Evolutionary conservation across 2,888 invertebrate genomes (phyloP), one percentile per base, ranked within the genome.

Genomic region (Nebria salina): DNA sequence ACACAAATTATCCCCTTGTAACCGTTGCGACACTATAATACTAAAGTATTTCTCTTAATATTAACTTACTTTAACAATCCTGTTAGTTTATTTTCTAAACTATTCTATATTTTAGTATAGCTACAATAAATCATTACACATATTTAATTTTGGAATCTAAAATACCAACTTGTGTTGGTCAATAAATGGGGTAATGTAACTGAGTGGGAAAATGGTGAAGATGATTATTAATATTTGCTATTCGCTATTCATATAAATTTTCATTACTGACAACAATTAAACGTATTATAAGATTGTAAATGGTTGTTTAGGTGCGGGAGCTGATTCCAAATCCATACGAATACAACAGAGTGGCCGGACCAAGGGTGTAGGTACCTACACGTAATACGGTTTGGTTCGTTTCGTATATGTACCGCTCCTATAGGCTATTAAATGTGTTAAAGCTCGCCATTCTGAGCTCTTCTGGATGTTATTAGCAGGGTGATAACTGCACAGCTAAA

Each of bases 401-500:
- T 54, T 54, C 54, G 54, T 54, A 54, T 54, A 70, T 66, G 66
- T 66, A 66, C 34, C 34, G 3, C 9, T 11, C 66, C 66, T 66
- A 66, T 66, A 66, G 20, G 54, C 66, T 15, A 70, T 70, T 70
- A 70, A 70, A n/a, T 25, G 70, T 70, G 70, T 70, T 70, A 20
- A 70, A 70, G 70, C 34, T 70, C 70, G 70, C 25, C 25, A 2
- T 13, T 54, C 11, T 54, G 54, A 54, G 54, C 54, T 54, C 54
- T 54, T 13, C 11, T 54, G 20, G 66, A 26, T 70, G 70, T 70
- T 26, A 75, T 75, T 75, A 75, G 75, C 64, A 75, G 25, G 43
- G 75, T 75, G 43, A 75, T 54, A 75, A 75, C 64, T 75, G 64
- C 54, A 70, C 25, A 64, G 54, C 75, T 75, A 75, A 75, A 75